Conservation (phyloP, 23 tunicate genomes). For the Styela plicata region DNA sequence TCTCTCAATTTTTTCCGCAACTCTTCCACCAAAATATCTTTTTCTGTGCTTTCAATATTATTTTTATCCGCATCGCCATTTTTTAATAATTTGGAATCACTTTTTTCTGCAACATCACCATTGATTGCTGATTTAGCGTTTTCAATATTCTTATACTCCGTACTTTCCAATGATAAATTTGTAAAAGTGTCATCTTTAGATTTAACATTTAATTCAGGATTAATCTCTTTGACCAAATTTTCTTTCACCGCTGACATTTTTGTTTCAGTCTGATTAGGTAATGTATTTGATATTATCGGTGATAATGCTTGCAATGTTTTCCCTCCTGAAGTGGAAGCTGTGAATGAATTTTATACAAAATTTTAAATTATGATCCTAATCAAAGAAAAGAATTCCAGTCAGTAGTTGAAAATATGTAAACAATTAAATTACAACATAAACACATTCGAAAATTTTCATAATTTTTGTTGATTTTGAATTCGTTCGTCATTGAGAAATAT, state of each 20-base stretch:
- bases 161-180: background rate
- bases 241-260: background rate
- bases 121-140: background rate
- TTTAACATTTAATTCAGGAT: background rate
- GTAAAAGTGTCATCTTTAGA: background rate
- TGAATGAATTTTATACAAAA: too few relatives aligned
- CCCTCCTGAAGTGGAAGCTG: slow-evolving; percentile 9
- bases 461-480: too few relatives aligned
- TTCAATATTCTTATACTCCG: background rate
- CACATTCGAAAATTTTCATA: too few relatives aligned
- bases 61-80: background rate
- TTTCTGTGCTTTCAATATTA: background rate
- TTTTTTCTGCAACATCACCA: slow-evolving; percentile 2
- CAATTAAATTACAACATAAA: too few relatives aligned
- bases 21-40: background rate
- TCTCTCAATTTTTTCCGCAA: slow-evolving; percentile 25
- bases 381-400: too few relatives aligned
- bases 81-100: background rate
- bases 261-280: background rate
- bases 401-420: too few relatives aligned
- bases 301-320: background rate
- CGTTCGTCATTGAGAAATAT: too few relatives aligned
- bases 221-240: background rate
- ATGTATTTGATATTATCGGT: slow-evolving; percentile 3
- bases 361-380: too few relatives aligned